These are phyloP conservation scores for Drosophila pachea DNA, from an alignment of 1,140 invertebrate genomes.

Conservation along the genomic window DNA sequence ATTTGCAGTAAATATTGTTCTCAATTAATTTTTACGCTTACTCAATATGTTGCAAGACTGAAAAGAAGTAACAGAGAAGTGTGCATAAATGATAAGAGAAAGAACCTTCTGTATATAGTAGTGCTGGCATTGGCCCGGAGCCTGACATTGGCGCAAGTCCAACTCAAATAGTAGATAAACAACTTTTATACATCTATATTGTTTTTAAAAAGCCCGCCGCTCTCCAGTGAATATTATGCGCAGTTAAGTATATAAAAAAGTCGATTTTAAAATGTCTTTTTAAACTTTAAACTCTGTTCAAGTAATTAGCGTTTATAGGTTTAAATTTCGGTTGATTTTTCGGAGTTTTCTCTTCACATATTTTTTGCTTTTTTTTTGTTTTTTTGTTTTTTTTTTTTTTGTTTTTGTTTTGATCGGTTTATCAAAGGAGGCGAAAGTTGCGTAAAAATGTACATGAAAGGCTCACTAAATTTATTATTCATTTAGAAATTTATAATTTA, in stretches of 20 bases:
- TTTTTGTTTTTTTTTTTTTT: not conserved
- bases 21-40: constrained; percentile 3
- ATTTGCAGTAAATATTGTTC: constrained; percentile 5
- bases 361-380: not conserved
- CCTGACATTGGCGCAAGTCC: not conserved
- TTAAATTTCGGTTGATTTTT: constrained; percentile 4
- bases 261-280: constrained; percentile 41
- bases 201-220: constrained; percentile 31
- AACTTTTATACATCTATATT: constrained; percentile 31
- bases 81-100: constrained; percentile 6
- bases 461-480: constrained; percentile 71
- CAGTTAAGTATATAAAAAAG: constrained; percentile 34
- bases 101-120: constrained; percentile 15
- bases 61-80: constrained; percentile 2
- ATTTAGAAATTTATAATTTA: constrained; percentile 77
- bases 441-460: constrained; percentile 70
- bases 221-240: constrained; percentile 15
- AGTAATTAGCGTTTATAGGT: constrained; percentile 22
- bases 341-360: not conserved
- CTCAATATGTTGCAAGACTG: constrained; percentile 7
- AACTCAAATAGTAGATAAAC: constrained; percentile 29
- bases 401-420: not conserved
- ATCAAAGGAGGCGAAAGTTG: constrained; percentile 21
- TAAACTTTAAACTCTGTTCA: constrained; percentile 43
- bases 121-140: constrained; percentile 1